These are phyloP conservation scores for Zosterops japonicus DNA, from an alignment of 2,113 vertebrate species.

Conservation along the genomic window DNA sequence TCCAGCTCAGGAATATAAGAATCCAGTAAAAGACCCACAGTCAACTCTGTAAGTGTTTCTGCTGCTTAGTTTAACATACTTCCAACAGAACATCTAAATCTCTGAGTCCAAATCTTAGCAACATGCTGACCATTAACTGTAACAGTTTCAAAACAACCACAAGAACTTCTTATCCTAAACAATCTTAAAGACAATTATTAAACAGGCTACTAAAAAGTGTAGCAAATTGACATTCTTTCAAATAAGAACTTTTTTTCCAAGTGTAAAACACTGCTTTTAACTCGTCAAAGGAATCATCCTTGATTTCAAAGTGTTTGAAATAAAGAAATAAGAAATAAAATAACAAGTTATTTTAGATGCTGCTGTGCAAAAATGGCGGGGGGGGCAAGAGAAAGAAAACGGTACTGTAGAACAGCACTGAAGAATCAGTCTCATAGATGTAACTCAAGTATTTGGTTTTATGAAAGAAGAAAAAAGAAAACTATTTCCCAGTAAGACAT, in stretches of 20 bases:
- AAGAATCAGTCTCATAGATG: neutral
- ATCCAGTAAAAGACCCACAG: neutral
- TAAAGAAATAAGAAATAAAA: neutral
- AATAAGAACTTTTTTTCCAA: neutral
- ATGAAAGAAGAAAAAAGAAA: neutral
- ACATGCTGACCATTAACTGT: neutral
- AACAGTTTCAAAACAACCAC: neutral
- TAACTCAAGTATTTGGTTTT: neutral
- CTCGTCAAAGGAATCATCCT: neutral
- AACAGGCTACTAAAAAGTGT: neutral
- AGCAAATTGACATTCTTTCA: neutral
- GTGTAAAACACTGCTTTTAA: neutral
- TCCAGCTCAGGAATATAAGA: neutral
- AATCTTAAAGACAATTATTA: neutral
- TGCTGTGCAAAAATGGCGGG: neutral
- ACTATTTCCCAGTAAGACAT: neutral
- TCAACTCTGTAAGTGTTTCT: neutral
- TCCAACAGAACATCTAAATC: conserved; percentile 29
- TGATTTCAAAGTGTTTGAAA: neutral
- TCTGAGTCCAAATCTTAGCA: neutral
- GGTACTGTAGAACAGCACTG: neutral
- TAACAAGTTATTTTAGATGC: neutral
- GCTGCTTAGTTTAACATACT: neutral
- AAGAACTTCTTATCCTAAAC: neutral
- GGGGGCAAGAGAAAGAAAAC: neutral